Base-by-base conservation (phyloP, 2,113 vertebrate species). In the Sylvietta virens region DNA sequence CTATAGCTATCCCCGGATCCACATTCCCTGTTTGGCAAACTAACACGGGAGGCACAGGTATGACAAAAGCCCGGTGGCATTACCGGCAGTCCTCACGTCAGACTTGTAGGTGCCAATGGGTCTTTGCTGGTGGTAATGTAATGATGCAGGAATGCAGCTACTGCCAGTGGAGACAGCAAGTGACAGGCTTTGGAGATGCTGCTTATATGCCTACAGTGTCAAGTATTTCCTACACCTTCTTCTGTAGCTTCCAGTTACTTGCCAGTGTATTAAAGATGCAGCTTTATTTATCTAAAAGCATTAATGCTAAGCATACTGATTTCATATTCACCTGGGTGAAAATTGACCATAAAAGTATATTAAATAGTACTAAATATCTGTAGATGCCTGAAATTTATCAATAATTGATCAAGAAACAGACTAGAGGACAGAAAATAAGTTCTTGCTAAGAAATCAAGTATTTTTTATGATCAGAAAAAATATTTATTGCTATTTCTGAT, bases 1-100 rank as follows among this genome's bases (percentile, higher is more conserved):
- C 82, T 95, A 74, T 81, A 95, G 94, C 72, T 72, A 86, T 70
- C 79, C 60, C 58, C 3, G 3, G 50, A 86, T 93, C 67, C 72
- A 88, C 19, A 33, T 69, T 83, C 74, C 62, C 86, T 56, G 64
- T 51, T 10, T 67, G 92, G 76, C 86, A 92, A 70, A 95, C 1
- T 31, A 31, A 15, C 31, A 9, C 0, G 0, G 71, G 86, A 95
- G 80, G 72, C 39, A 81, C 35, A 90, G 72, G 60, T 35, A 70
- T 94, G 90, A 96, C 39, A 83, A 81, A 86, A 80, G 50, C 80
- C 66, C 9, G 8, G 35, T 90, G 90, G 82, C 82, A 90, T 88
- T 83, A 28, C 33, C 66, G 60, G 64, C 64, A 95, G 67, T 69
- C 71, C 58, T 94, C 13, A 2, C 1, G 2, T 88, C 76, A 93